Conservation (phyloP, 92 coral and sea anemone species). For the Bergia sp. region DNA sequence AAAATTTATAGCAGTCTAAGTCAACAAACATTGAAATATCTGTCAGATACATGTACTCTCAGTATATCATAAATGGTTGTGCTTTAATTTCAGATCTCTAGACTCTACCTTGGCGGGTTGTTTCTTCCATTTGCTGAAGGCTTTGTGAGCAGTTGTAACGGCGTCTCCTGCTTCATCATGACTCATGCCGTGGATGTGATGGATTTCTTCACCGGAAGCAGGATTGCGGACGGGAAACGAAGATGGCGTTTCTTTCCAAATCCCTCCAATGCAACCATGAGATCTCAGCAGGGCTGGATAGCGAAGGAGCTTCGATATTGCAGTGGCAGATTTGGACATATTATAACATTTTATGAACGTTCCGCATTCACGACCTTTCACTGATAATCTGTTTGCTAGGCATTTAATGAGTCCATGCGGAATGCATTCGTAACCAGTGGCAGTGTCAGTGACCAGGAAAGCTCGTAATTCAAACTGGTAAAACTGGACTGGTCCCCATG, state of each 20-base stretch:
- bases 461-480: slow-evolving; percentile 1
- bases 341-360: neutral
- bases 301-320: slow-evolving; percentile 25
- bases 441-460: neutral
- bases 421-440: neutral
- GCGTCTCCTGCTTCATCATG: slow-evolving; percentile 1
- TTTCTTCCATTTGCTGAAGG: slow-evolving; percentile 33
- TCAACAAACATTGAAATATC: too few species aligned
- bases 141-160: slow-evolving; percentile 8
- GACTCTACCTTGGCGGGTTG: slow-evolving; percentile 20
- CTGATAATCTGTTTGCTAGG: neutral
- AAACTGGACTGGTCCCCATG: neutral
- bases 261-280: slow-evolving; percentile 33
- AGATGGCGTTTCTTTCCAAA: slow-evolving; percentile 14
- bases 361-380: neutral
- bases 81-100: neutral
- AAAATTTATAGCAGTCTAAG: too few species aligned
- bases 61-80: too few species aligned
- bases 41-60: too few species aligned
- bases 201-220: slow-evolving; percentile 29
- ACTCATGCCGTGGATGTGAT: neutral
- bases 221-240: slow-evolving; percentile 33
- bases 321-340: neutral
- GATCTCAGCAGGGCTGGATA: slow-evolving; percentile 24
- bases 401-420: neutral